These are phyloP conservation scores for Hassar affinis DNA, from an alignment of 2,113 vertebrate species.

Conservation along the genomic window DNA sequence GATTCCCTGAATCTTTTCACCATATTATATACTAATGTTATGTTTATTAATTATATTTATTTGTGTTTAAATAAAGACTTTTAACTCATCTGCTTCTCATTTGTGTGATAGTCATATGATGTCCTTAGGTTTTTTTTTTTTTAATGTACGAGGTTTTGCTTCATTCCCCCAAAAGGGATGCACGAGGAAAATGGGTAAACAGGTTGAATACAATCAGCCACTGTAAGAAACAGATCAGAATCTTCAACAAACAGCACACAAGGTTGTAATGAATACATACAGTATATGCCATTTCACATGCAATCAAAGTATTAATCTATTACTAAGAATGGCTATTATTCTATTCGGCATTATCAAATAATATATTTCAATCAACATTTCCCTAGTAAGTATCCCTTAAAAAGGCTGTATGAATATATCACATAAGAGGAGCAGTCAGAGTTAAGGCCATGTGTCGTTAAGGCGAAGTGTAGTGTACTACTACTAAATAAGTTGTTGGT, in stretches of 20 bases:
- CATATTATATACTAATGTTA: too few relatives aligned
- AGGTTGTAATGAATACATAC: conserved; percentile 59
- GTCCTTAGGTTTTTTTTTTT: background rate
- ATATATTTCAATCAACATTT: background rate
- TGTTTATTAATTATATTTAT: background rate
- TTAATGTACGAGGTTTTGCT: background rate
- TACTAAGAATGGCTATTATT: background rate
- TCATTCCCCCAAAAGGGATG: conserved; percentile 65
- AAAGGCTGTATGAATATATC: background rate
- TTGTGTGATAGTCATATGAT: conserved; percentile 18
- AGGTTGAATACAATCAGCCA: conserved; percentile 71
- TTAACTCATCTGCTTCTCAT: background rate
- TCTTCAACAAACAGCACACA: conserved; percentile 76
- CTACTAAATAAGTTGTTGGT: too few relatives aligned
- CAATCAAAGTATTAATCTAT: background rate
- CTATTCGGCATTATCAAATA: background rate
- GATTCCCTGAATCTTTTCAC: too few relatives aligned
- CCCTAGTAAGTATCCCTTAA: background rate
- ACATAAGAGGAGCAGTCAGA: background rate
- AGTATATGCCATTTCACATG: background rate
- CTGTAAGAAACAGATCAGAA: conserved; percentile 79
- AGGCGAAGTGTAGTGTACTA: background rate
- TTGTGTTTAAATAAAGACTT: conserved; percentile 9
- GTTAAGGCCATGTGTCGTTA: background rate
- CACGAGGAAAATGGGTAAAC: conserved; percentile 69